Conservation (phyloP, 2,797 vertebrate species). For the Clarias platycephalus region DNA sequence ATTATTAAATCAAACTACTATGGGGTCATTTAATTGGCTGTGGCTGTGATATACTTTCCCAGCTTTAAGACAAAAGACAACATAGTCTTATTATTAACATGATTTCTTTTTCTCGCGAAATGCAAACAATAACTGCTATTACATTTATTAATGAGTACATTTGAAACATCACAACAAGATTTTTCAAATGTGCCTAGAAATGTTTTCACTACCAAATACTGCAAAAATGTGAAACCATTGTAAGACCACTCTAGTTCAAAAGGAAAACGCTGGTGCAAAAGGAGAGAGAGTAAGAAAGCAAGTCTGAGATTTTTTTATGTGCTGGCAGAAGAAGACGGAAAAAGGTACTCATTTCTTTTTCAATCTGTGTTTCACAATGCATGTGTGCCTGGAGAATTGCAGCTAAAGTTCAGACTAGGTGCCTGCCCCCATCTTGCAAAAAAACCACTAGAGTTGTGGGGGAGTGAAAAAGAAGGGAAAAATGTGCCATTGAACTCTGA, state of each 20-base stretch:
- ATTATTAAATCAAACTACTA: not conserved
- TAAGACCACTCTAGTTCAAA: not conserved
- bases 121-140: not conserved
- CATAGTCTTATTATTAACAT: not conserved
- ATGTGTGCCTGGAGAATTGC: slow-evolving; percentile 59
- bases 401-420: slow-evolving; percentile 59
- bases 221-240: not conserved
- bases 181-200: not conserved
- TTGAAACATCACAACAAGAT: not conserved
- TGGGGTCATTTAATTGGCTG: not conserved
- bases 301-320: slow-evolving; percentile 48
- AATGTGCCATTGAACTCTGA: slow-evolving; percentile 64
- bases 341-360: slow-evolving; percentile 60
- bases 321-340: slow-evolving; percentile 40
- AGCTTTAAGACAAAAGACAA: not conserved
- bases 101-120: not conserved
- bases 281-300: slow-evolving; percentile 35
- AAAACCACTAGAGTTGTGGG: slow-evolving; percentile 46
- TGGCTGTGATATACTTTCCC: not conserved
- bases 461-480: slow-evolving; percentile 44
- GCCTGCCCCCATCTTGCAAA: slow-evolving; percentile 49
- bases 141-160: not conserved
- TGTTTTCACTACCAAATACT: not conserved
- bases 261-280: not conserved
- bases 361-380: slow-evolving; percentile 60